Evolutionary conservation across 2,113 vertebrate species (phyloP).

Genomic region (Phylloscopus trochilus): DNA sequence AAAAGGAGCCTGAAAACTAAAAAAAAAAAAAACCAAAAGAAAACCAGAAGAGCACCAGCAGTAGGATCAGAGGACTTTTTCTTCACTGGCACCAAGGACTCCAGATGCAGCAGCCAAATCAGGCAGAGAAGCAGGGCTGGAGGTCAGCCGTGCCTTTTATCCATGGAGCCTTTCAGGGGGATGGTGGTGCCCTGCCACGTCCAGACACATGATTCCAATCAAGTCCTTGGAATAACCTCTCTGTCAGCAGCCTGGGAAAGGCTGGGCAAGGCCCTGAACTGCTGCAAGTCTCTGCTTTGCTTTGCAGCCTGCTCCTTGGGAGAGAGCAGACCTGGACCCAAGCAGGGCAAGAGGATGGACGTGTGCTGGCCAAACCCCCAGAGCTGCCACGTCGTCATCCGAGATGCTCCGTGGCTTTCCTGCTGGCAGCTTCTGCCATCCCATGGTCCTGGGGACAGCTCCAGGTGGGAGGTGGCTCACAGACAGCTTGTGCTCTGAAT

Average conservation of each 20-base stretch:
- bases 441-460: rapidly evolving
- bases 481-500: neutral
- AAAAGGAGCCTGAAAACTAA: neutral
- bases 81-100: neutral
- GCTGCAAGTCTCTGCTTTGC: rapidly evolving
- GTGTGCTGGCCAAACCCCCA: rapidly evolving
- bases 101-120: neutral
- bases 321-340: neutral
- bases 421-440: neutral
- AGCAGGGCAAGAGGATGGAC: neutral
- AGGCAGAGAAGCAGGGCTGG: neutral
- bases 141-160: rapidly evolving
- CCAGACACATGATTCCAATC: neutral
- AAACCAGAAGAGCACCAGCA: neutral
- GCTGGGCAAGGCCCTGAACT: rapidly evolving
- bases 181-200: rapidly evolving
- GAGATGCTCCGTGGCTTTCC: rapidly evolving
- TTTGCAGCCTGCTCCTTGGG: rapidly evolving
- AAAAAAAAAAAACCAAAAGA: neutral
- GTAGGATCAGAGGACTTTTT: neutral
- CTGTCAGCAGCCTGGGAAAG: neutral
- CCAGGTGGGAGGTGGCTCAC: neutral
- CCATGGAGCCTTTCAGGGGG: neutral
- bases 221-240: neutral
- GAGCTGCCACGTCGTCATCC: rapidly evolving